Evolutionary conservation across 2,888 invertebrate genomes (phyloP), one percentile per base, ranked within the genome.

Genomic region (Lumbricus terrestris): DNA sequence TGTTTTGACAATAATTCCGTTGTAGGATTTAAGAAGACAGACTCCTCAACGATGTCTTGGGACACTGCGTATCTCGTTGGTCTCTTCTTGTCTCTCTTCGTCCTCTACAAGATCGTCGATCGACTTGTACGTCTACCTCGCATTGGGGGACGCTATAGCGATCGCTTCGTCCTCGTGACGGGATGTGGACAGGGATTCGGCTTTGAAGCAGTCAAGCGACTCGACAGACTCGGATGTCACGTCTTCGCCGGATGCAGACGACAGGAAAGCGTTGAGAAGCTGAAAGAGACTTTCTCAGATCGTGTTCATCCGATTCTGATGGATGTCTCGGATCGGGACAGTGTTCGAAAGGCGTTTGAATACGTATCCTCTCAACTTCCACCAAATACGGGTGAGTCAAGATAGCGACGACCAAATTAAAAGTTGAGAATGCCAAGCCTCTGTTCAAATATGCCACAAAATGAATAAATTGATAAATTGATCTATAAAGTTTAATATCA

Each of bases 141-240:
- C 16, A 38, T 35, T 35, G 83, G 83, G 33, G n/a, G n/a, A n/a
- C 89, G 82, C 33, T 23, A 29, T 1, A 35, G 34, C 18, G 88
- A 83, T 29, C 54, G 82, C 16, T 91, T 69, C 38, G 42, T 91
- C 82, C 82, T 91, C 16, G 82, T 91, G 69, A 91, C 91, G 11
- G 91, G 91, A 33, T 90, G 91, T 90, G 91, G 90, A 37, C 69
- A 85, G 47, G 91, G 91, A n/a, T 91, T 91, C 82, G 91, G 91
- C 5, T 42, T 88, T 0, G 91, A 89, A 42, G 35, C 69, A 23
- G 54, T 34, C 54, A 89, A 85, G 38, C 69, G 82, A 33, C 88
- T 91, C 13, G 91, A 91, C 38, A 37, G 82, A 34, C 82, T 90
- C 29, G 91, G 91, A 33, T 90, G 88, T 37, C 82, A 89, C 47